Evolutionary conservation across 2,113 vertebrate genomes (phyloP), one percentile per base, ranked within the genome.

Genomic region (Rousettus leschenaultii): DNA sequence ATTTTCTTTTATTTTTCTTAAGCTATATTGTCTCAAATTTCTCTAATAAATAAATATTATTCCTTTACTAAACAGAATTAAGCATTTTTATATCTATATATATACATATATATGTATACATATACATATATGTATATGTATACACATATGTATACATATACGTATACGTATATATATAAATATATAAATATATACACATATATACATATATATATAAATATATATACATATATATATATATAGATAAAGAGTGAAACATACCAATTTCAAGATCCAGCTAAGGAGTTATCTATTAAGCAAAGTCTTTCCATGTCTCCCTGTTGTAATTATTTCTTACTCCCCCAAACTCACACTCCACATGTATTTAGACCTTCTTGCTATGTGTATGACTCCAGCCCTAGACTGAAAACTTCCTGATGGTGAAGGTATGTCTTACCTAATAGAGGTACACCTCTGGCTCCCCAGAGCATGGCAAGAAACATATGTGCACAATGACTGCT

Each of bases 401-500:
- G 30, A 45, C 48, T 24, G 5, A 63, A 65, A n/a, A 48, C 38
- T 15, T 21, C 6, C 21, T 57, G 13, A 51, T 38, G 4, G 5
- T 12, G 82, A 15, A 4, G 1, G 19, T 0, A 4, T 66, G 19
- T 35, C 12, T 26, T 61, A 75, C 59, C 3, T 13, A 55, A 68
- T 3, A 4, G 5, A 4, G 43, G 89, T 33, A 24, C 5, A 9
- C 10, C 14, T 5, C 3, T 11, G 38, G 4, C 1, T 63, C 3
- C 19, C 28, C 80, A n/a, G 66, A 68, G 5, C 18, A 24, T 0
- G 22, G 3, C 11, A 65, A 87, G 30, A 5, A 68, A 35, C 5
- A 4, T 2, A 0, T 1, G 3, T 33, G 1, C 2, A 1, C 13
- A 40, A 19, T 38, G 24, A 83, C 53, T 71, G 9, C 26, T 82